phyloP scores from a whole-genome alignment of 2,888 invertebrate genomes.

The Strigamia crassipes region DNA sequence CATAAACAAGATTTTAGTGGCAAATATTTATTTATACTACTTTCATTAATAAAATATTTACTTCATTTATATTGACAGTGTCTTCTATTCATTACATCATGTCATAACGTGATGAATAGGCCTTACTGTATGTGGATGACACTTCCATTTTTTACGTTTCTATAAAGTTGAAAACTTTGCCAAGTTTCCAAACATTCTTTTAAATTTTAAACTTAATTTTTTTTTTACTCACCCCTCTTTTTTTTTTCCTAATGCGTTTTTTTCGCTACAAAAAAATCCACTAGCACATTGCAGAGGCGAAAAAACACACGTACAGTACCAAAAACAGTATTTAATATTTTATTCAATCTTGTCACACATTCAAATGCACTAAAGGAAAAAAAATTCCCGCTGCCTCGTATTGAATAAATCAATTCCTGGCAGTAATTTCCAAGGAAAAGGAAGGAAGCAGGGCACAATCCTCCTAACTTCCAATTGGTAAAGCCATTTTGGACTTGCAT shows the following conservation, averaged over 20 bases:
- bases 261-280: too few species aligned
- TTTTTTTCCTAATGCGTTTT: too few species aligned
- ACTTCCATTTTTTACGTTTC: neutral
- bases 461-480: neutral
- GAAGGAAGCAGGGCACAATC: neutral
- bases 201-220: neutral
- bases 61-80: neutral
- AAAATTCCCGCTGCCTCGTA: neutral
- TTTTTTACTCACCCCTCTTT: neutral
- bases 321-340: neutral
- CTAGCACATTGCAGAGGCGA: neutral
- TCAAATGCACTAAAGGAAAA: neutral
- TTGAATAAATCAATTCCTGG: slow-evolving; percentile 15
- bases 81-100: neutral
- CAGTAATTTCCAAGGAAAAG: neutral
- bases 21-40: neutral
- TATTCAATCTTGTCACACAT: neutral
- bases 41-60: neutral
- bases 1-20: neutral
- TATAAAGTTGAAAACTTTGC: neutral
- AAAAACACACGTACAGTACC: neutral
- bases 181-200: neutral
- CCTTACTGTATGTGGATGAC: neutral
- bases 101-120: neutral
- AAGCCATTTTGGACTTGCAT: neutral